Conservation (phyloP, 2,888 invertebrate species). For the Leptura quadrifasciata region DNA sequence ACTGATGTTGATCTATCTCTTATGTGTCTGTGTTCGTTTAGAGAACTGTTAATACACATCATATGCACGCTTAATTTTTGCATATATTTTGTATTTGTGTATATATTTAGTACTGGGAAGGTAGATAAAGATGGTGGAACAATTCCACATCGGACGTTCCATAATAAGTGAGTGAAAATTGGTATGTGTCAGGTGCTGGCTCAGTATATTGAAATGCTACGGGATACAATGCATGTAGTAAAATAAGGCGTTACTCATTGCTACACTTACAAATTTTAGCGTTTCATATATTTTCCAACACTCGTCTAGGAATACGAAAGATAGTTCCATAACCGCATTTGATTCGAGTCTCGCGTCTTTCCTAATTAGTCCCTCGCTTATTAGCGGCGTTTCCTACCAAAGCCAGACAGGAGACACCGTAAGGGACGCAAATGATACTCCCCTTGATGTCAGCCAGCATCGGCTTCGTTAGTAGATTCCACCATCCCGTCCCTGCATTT, state of each 20-base stretch:
- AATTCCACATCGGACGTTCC: no score
- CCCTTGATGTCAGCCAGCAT: slow-evolving; percentile 9
- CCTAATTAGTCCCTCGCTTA: slow-evolving; percentile 41
- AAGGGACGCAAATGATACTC: slow-evolving; percentile 32
- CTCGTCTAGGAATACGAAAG: not conserved
- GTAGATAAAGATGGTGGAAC: no score
- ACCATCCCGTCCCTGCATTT: slow-evolving; percentile 27
- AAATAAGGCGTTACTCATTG: not conserved
- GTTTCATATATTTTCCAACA: not conserved
- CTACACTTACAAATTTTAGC: not conserved
- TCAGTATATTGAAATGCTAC: no score
- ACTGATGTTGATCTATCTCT: no score
- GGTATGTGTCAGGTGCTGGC: no score
- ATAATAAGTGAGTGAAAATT: no score
- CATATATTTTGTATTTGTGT: no score
- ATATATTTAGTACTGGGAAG: no score
- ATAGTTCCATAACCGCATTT: slow-evolving; percentile 10
- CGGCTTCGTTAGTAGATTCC: slow-evolving; percentile 39
- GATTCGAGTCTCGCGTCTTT: slow-evolving; percentile 14
- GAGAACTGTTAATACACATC: no score
- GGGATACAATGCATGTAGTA: no score
- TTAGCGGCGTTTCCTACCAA: slow-evolving; percentile 21
- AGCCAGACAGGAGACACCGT: slow-evolving; percentile 34
- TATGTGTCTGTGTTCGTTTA: no score
- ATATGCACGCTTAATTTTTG: no score